A percentile compares a stretch with the other conserved stretches of the same genome.
These are phyloP conservation scores for Hylia prasina DNA, from an alignment of 2,113 vertebrate genomes.

Conservation along the genomic window DNA sequence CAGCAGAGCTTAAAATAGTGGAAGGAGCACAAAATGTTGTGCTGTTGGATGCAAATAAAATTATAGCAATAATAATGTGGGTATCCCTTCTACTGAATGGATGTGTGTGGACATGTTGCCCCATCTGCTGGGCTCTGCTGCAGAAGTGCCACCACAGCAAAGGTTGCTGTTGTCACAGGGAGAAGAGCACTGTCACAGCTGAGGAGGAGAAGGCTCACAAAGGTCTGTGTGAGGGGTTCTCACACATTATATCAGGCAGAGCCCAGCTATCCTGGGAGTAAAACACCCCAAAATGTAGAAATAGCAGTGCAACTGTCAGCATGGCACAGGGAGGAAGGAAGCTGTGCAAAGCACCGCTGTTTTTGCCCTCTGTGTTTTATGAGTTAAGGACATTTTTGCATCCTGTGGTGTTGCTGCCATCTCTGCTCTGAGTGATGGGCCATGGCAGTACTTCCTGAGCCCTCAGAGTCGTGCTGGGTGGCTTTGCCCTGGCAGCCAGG, in stretches of 20 bases:
- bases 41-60: not conserved
- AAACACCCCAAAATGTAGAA: not conserved
- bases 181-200: not conserved
- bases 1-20: not conserved
- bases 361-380: not conserved
- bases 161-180: not conserved
- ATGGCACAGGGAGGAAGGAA: not conserved
- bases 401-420: not conserved
- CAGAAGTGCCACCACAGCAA: not conserved
- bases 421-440: not conserved
- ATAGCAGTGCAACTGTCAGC: not conserved
- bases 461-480: rapidly evolving
- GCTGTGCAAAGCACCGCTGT: rapidly evolving
- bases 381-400: not conserved
- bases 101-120: not conserved
- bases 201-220: not conserved
- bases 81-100: not conserved
- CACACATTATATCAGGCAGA: not conserved
- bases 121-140: not conserved
- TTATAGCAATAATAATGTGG: not conserved
- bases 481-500: not conserved
- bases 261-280: not conserved
- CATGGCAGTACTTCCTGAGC: not conserved
- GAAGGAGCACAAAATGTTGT: not conserved
- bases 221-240: not conserved